phyloP scores from a whole-genome alignment of 2,797 vertebrate genomes.

The Cirrhinus mrigala region DNA sequence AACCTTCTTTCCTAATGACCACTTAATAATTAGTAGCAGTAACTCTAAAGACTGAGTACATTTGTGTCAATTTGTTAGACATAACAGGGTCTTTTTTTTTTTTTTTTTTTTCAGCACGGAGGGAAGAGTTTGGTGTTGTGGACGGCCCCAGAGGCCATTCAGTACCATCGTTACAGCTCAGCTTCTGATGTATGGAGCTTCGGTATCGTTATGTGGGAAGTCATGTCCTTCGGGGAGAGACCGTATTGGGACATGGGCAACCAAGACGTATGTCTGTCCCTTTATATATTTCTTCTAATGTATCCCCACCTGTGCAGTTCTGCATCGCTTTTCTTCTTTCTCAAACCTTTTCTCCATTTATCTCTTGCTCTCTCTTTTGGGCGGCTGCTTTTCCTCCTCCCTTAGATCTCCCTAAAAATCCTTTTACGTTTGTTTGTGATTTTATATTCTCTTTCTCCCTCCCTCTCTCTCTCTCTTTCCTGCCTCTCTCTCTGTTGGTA shows the following conservation, averaged over 20 bases:
- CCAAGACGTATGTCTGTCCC: slow-evolving; percentile 87
- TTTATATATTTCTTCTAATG: not conserved
- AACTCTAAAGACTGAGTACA: not conserved
- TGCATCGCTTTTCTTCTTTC: not conserved
- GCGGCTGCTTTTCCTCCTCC: not conserved
- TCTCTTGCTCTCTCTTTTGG: not conserved
- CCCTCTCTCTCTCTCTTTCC: not conserved
- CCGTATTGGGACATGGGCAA: slow-evolving; percentile 99
- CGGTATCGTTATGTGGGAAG: slow-evolving; percentile 97
- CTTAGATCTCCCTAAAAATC: slow-evolving; percentile 28
- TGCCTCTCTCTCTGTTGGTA: not conserved
- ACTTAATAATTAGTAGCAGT: not conserved
- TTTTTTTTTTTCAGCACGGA: slow-evolving; percentile 73
- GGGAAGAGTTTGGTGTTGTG: slow-evolving; percentile 92
- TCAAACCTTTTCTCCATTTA: not conserved
- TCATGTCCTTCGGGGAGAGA: slow-evolving; percentile 95
- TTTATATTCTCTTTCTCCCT: not conserved
- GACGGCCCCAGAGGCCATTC: slow-evolving; percentile 92
- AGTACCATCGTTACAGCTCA: slow-evolving; percentile 92
- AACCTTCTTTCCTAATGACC: not conserved
- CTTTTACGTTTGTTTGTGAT: slow-evolving; percentile 13
- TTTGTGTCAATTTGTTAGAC: not conserved
- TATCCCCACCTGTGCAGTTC: not conserved
- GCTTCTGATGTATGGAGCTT: slow-evolving; percentile 97
- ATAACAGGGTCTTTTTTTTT: not conserved